Evolutionary conservation across 2,888 invertebrate species (phyloP).

Genomic region (Hydroisotoma schaefferi): DNA sequence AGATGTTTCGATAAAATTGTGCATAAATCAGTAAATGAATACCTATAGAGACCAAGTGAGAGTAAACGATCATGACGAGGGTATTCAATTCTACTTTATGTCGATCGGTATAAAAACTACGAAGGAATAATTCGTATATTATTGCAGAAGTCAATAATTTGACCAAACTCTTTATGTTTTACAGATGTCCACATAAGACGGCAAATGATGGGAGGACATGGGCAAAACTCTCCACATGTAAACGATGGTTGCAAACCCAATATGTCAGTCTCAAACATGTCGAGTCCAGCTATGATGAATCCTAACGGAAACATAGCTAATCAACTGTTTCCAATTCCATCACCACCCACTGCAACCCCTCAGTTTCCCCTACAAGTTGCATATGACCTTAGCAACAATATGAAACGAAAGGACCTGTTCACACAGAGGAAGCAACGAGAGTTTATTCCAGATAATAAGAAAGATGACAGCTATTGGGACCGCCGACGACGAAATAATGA

Average conservation of each 20-base stretch:
- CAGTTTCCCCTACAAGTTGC: slow-evolving; percentile 46
- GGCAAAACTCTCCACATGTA: slow-evolving; percentile 45
- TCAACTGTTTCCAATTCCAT: slow-evolving; percentile 17
- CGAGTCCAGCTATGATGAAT: slow-evolving; percentile 33
- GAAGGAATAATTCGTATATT: background rate
- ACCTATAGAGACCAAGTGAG: too few relatives aligned
- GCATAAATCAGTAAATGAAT: too few relatives aligned
- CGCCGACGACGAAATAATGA: slow-evolving; percentile 92
- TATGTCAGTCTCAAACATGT: slow-evolving; percentile 12
- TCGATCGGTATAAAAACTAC: too few relatives aligned
- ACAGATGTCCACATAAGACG: slow-evolving; percentile 54
- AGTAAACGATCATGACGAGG: too few relatives aligned
- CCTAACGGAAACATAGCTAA: slow-evolving; percentile 24
- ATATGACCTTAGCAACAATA: slow-evolving; percentile 48
- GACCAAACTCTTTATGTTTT: slow-evolving; percentile 26
- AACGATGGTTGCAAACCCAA: slow-evolving; percentile 32
- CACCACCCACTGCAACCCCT: slow-evolving; percentile 50
- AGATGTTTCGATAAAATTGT: too few relatives aligned
- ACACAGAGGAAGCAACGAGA: slow-evolving; percentile 90
- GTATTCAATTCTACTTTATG: too few relatives aligned
- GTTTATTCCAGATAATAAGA: slow-evolving; percentile 94
- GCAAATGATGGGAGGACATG: slow-evolving; percentile 74
- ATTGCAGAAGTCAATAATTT: background rate
- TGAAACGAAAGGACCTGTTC: slow-evolving; percentile 74
- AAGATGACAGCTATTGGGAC: slow-evolving; percentile 97